Conservation (phyloP, 1,140 invertebrate genomes). For the Nomia melanderi region DNA sequence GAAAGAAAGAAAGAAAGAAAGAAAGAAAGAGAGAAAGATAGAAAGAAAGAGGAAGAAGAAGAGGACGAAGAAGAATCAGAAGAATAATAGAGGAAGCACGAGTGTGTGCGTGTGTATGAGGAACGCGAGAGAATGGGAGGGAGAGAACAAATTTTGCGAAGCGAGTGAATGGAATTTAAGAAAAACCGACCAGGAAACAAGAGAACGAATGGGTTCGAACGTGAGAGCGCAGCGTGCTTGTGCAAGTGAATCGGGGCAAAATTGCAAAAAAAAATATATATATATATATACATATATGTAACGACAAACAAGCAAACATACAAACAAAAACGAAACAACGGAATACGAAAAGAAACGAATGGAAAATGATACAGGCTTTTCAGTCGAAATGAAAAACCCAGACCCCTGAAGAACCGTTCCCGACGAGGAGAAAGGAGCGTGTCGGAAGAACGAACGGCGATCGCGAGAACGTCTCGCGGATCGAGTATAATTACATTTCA, state of each 20-base stretch:
- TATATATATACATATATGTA: slow-evolving; percentile 18
- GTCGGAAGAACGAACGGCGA: slow-evolving; percentile 7
- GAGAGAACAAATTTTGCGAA: slow-evolving; percentile 22
- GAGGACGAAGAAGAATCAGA: too few relatives aligned
- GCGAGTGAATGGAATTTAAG: slow-evolving; percentile 40
- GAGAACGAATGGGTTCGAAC: slow-evolving; percentile 51
- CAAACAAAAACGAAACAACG: too few relatives aligned
- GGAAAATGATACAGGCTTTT: too few relatives aligned
- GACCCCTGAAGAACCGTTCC: background rate
- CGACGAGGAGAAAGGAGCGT: background rate
- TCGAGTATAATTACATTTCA: background rate
- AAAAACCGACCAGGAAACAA: slow-evolving; percentile 62
- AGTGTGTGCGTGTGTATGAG: background rate
- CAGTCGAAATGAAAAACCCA: too few relatives aligned
- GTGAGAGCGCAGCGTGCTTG: slow-evolving; percentile 64
- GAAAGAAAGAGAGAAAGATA: slow-evolving; percentile 45
- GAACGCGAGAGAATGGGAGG: slow-evolving; percentile 1
- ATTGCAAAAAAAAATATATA: slow-evolving; percentile 35
- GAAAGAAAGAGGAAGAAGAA: slow-evolving; percentile 62
- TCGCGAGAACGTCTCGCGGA: too few relatives aligned
- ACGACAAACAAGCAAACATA: background rate
- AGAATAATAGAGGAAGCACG: too few relatives aligned
- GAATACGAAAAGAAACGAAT: background rate
- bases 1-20: slow-evolving; percentile 24
- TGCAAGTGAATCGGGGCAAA: slow-evolving; percentile 65